Conservation (phyloP, 2,113 vertebrate genomes). For the Pseudorectes ferrugineus region DNA sequence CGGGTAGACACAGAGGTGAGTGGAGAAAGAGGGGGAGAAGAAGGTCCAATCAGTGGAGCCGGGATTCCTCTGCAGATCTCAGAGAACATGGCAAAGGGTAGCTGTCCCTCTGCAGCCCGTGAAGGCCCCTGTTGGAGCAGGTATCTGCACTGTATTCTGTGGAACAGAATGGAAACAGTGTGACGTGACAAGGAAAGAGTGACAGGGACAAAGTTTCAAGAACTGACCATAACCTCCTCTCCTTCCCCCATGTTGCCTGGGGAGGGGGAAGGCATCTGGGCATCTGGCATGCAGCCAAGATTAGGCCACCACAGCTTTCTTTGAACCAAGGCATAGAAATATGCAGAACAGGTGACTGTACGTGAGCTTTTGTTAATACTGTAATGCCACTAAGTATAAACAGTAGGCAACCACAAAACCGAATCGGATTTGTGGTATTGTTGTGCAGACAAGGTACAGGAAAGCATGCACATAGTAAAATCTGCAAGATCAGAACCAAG, state of each 20-base stretch:
- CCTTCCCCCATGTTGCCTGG: accelerated
- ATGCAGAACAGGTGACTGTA: neutral
- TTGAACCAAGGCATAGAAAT: neutral
- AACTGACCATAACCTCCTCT: neutral
- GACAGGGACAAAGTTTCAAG: neutral
- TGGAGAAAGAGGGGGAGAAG: neutral
- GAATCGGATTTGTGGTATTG: neutral
- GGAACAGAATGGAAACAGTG: neutral
- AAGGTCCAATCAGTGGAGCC: neutral
- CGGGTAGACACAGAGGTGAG: neutral
- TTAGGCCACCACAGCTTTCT: neutral
- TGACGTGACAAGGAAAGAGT: neutral
- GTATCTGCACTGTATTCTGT: neutral
- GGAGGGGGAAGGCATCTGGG: neutral
- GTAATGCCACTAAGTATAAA: neutral
- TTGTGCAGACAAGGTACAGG: neutral
- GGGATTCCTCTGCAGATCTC: neutral
- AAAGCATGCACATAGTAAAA: neutral
- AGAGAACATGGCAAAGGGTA: neutral
- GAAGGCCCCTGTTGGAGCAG: neutral
- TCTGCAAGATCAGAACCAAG: neutral
- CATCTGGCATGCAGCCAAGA: neutral
- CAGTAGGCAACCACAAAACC: neutral
- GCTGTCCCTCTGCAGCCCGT: neutral
- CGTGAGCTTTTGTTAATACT: neutral